Conservation (phyloP, 2,113 vertebrate genomes). For the Platichthys flesus region DNA sequence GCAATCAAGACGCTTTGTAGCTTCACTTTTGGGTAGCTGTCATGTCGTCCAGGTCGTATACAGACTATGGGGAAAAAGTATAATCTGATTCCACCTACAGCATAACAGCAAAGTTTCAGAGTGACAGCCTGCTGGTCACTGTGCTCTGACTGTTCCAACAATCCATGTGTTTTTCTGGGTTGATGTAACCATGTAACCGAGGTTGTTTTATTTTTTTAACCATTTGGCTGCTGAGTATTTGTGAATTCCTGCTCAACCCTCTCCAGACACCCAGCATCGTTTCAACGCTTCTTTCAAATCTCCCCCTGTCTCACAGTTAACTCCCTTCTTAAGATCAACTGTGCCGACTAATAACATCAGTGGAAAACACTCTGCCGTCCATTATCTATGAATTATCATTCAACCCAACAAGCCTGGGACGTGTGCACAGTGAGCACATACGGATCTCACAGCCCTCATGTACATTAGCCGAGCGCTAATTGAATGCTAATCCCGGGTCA, state of each 20-base stretch:
- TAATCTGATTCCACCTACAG: too few species aligned
- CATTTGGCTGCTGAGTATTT: too few species aligned
- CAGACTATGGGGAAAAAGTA: too few species aligned
- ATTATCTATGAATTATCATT: slow-evolving; percentile 38
- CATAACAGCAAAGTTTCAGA: not conserved
- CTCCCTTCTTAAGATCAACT: not conserved
- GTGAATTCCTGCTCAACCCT: too few species aligned
- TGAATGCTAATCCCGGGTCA: slow-evolving; percentile 55
- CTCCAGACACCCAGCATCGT: too few species aligned
- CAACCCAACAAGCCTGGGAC: slow-evolving; percentile 18
- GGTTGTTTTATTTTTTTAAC: too few species aligned
- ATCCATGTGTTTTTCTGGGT: not conserved
- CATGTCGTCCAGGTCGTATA: too few species aligned
- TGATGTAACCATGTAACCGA: too few species aligned
- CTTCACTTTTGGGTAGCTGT: too few species aligned
- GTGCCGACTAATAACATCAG: slow-evolving; percentile 7
- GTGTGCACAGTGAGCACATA: slow-evolving; percentile 44
- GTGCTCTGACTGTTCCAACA: not conserved
- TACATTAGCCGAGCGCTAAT: slow-evolving; percentile 45
- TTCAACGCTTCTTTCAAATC: not conserved
- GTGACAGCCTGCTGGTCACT: not conserved
- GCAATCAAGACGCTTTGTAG: too few species aligned
- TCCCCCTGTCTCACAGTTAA: not conserved
- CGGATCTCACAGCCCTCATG: slow-evolving; percentile 34
- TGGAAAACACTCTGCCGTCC: not conserved